These are phyloP conservation scores for Cladopsammia gracilis DNA, from an alignment of 64 coral and sea anemone species.

Conservation along the genomic window DNA sequence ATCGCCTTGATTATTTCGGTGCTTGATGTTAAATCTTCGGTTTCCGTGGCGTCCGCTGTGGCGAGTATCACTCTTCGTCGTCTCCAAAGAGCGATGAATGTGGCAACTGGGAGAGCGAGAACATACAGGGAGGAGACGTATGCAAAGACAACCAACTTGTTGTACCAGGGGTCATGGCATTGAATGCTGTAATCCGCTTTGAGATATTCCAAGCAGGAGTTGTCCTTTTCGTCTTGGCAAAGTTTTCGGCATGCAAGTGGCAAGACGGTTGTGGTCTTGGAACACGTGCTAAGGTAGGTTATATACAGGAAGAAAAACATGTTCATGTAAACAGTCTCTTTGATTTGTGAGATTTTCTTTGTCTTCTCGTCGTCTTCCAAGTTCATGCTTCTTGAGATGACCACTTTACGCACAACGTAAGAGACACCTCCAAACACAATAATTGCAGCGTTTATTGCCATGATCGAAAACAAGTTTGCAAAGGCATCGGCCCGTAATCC, in stretches of 20 bases:
- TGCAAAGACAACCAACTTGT: neutral
- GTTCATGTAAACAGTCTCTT: neutral
- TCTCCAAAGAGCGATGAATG: slow-evolving; percentile 3
- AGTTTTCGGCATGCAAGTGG: neutral
- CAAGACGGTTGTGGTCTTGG: neutral
- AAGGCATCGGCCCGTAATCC: neutral
- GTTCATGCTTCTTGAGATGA: neutral
- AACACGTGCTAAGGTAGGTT: neutral
- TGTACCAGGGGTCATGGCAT: neutral
- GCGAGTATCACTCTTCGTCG: neutral
- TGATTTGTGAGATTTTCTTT: neutral
- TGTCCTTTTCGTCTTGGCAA: neutral
- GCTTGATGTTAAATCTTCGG: neutral
- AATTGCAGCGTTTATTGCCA: neutral
- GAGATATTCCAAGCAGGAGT: neutral
- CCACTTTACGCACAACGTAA: neutral
- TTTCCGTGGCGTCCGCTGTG: neutral
- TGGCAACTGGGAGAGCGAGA: neutral
- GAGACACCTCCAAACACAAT: neutral
- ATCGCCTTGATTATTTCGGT: neutral
- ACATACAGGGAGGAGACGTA: neutral
- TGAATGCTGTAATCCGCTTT: neutral
- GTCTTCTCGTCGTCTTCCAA: neutral
- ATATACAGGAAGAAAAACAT: neutral
- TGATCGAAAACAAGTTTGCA: neutral